Base-by-base conservation (phyloP, 1,140 invertebrate species). In the Cephus cinctus region DNA sequence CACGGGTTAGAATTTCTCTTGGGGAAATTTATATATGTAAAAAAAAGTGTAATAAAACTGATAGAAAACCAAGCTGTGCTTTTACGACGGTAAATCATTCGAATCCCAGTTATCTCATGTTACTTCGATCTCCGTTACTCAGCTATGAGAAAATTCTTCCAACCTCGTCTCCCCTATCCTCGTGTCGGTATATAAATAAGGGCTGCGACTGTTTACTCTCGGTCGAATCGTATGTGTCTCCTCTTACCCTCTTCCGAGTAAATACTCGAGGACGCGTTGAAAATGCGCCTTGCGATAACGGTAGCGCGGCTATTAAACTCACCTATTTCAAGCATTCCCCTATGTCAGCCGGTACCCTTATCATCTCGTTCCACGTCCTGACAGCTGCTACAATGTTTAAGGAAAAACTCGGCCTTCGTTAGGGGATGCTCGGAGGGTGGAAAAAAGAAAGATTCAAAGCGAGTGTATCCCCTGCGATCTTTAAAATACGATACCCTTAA, bases 361-460 rank as follows among this genome's bases (percentile, higher is more conserved):
- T 27, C 25, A n/a, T 27, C 25, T 27, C 25, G 6, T 8, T 8
- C 25, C 6, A 6, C 16, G 11, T 23, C 39, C 15, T 5, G 11
- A 15, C 19, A 22, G 39, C 16, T 38, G 35, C 8, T 38, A 12
- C 11, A 38, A 38, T 38, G 16, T 38, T 38, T 38, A 38, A 15
- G 35, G n/a, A 38, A 5, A 38, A 12, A 14, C 35, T 18, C 16
- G 11, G 11, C n/a, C 16, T 27, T 27, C 25, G n/a, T n/a, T 30
- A 2, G 27, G 27, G 2, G 2, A 11, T 30, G 27, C 27, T 30
- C 9, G 9, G 9, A 11, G 27, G 9, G 27, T 30, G 27, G 2
- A 30, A 30, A 30, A 30, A 12, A 30, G 14, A 30, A n/a, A n/a
- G n/a, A 2, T 30, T n/a, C n/a, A n/a, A n/a, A n/a, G n/a, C n/a